phyloP scores from a whole-genome alignment of 2,797 vertebrate genomes.

The Dendrocincla fuliginosa region DNA sequence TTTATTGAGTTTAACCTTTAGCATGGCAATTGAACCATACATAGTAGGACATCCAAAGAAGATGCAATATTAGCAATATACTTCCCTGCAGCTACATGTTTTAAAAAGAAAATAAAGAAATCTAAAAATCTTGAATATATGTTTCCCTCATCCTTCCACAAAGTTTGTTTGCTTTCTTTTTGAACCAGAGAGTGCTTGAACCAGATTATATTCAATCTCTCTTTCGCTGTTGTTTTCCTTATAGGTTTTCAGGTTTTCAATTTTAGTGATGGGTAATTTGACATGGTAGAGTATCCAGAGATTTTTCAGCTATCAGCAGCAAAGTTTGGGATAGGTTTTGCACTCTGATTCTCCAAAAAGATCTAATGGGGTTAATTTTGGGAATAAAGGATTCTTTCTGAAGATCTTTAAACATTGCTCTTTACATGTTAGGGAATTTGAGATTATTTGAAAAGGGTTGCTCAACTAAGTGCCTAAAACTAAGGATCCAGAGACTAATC shows the following conservation, averaged over 20 bases:
- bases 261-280: background rate
- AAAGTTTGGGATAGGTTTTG: background rate
- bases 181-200: background rate
- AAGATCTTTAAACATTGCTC: background rate
- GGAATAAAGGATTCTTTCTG: background rate
- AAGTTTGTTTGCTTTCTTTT: background rate
- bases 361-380: background rate
- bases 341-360: background rate
- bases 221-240: background rate
- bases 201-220: background rate
- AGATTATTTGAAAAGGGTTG: background rate
- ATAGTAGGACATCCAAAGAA: background rate
- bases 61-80: background rate
- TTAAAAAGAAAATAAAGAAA: background rate
- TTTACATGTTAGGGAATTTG: background rate
- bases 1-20: slow-evolving; percentile 48
- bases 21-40: background rate
- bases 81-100: background rate
- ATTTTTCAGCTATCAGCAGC: background rate
- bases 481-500: background rate
- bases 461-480: background rate
- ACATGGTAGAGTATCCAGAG: background rate
- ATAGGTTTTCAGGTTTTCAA: background rate
- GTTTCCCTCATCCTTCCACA: background rate
- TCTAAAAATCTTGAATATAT: background rate